Percentiles rank a stretch among this genome's conserved stretches.
These are phyloP conservation scores for Aromia moschata DNA, from an alignment of 2,888 invertebrate species.

Conservation along the genomic window DNA sequence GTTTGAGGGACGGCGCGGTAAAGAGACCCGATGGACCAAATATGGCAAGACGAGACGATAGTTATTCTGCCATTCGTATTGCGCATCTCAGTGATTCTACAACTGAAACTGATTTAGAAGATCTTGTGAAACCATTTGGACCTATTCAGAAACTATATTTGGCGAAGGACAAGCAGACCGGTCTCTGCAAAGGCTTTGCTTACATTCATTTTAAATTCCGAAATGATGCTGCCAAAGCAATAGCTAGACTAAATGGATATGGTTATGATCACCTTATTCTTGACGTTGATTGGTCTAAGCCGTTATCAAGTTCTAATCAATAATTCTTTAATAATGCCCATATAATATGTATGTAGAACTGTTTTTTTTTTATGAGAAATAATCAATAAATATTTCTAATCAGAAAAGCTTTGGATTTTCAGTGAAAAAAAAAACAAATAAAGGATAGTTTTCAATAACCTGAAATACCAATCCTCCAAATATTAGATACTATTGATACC, in stretches of 20 bases:
- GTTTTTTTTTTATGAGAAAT: no score
- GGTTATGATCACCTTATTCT: conserved; percentile 98
- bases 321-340: no score
- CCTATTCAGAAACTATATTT: conserved; percentile 92
- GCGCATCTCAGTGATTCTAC: conserved; percentile 98
- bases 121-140: conserved; percentile 94
- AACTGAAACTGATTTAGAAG: conserved; percentile 93
- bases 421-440: no score
- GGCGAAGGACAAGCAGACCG: conserved; percentile 91
- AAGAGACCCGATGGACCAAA: conserved; percentile 74
- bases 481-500: no score
- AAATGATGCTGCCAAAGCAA: conserved; percentile 92
- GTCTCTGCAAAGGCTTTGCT: conserved; percentile 95
- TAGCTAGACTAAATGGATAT: conserved; percentile 87
- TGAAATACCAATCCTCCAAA: no score
- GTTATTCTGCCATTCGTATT: conserved; percentile 84
- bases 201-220: conserved; percentile 96
- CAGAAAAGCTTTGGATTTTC: no score
- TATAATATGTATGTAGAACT: no score
- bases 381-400: no score
- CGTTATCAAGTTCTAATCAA: conserved; percentile 51
- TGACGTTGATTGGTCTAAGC: conserved; percentile 99
- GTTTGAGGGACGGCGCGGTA: conserved; percentile 82
- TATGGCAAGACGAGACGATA: conserved; percentile 77
- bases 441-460: no score